Conservation (phyloP, 2,797 vertebrate genomes). For the Ficedula albicollis region DNA sequence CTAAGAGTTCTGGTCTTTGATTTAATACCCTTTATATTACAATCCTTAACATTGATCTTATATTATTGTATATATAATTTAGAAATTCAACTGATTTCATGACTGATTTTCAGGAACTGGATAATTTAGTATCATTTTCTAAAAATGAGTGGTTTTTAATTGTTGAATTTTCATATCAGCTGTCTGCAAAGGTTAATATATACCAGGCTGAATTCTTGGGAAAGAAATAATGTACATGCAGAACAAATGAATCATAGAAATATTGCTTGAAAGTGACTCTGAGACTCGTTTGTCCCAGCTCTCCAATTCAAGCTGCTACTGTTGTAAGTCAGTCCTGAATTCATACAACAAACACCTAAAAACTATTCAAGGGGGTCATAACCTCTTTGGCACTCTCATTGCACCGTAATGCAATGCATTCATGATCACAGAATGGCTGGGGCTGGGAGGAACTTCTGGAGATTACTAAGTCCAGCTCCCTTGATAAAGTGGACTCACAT, state of each 20-base stretch:
- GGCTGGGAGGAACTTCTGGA: neutral
- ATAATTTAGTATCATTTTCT: neutral
- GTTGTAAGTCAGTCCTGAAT: neutral
- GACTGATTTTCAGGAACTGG: neutral
- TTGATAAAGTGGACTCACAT: neutral
- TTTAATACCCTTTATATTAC: neutral
- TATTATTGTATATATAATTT: neutral
- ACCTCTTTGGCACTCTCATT: neutral
- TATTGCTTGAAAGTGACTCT: neutral
- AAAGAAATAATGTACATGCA: neutral
- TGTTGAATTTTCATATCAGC: neutral
- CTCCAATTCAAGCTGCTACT: neutral
- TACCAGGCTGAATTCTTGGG: neutral
- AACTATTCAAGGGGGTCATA: neutral
- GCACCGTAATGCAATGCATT: accelerated
- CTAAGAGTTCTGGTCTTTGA: neutral
- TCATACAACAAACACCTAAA: neutral
- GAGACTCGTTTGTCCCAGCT: neutral
- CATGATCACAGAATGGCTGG: neutral
- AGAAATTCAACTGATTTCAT: accelerated
- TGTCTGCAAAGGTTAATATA: neutral
- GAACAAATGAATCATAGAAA: neutral
- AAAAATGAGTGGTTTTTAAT: accelerated
- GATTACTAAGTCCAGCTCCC: neutral
- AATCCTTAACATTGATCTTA: accelerated